Base-by-base conservation (phyloP, 2,888 invertebrate genomes). In the Chrysodeixis includens region DNA sequence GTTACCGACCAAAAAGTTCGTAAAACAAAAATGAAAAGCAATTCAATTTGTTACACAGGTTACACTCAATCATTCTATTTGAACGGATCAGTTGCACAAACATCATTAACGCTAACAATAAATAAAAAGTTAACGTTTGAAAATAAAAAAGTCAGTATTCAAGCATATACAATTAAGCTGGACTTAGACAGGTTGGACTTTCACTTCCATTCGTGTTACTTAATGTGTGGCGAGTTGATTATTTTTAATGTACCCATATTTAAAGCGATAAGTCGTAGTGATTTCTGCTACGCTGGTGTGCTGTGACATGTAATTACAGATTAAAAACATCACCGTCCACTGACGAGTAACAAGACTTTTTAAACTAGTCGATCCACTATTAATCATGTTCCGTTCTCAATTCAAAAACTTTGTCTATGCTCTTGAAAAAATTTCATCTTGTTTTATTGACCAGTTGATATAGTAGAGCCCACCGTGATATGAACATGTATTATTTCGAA, bases 171-270 rank as follows among this genome's bases (percentile, higher is more conserved):
- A 69, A 74, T 71, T 64, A 64, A 61, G 71, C 54, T 67, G 57
- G 62, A 63, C 61, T 62, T 54, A 66, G 56, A 69, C 69, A 70
- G 58, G 56, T 71, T 52, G 30, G 26, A 73, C 82, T 82, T 81
- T 81, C 77, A 71, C 82, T 82, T 71, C 65, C 70, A 69, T 65
- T 70, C 55, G 65, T 72, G 62, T 74, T 76, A 78, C 71, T 59
- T 67, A 74, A 64, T 70, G 61, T 69, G 56, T 56, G 57, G 61
- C 69, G 62, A 78, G 70, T 62, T 78, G 71, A 81, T 78, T 79
- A 79, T 69, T 62, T 72, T 76, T 63, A 76, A 78, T 69, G 66
- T 74, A 76, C 66, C 62, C 57, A 54, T 57, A 62, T 40, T 68
- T 58, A 63, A 63, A 61, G 16, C 54, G 51, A 73, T 78, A 62